These are phyloP conservation scores for Drosophila auraria DNA, from an alignment of 1,140 invertebrate genomes.

Conservation along the genomic window DNA sequence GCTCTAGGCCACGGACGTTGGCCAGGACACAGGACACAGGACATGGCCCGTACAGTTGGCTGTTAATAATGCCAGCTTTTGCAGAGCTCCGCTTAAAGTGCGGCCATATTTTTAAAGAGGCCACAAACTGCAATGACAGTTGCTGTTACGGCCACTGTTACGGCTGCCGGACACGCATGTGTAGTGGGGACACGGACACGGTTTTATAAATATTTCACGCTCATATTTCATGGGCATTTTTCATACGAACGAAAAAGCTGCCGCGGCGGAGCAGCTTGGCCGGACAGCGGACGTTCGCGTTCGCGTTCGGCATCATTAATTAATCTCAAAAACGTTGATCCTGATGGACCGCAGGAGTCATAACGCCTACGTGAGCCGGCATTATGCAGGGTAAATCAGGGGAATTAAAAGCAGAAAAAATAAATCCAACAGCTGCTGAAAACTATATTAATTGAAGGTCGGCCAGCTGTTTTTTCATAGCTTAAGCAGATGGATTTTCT, in stretches of 20 bases:
- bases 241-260: slow-evolving; percentile 27
- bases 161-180: slow-evolving; percentile 30
- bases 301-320: slow-evolving; percentile 53
- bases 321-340: slow-evolving; percentile 56
- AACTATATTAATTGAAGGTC: too few species aligned
- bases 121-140: slow-evolving; percentile 66
- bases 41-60: slow-evolving; percentile 10
- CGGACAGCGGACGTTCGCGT: neutral
- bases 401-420: neutral
- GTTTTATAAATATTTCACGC: slow-evolving; percentile 61
- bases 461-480: too few species aligned
- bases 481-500: neutral
- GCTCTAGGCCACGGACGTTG: slow-evolving; percentile 57
- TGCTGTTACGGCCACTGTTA: neutral
- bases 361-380: neutral
- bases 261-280: slow-evolving; percentile 34
- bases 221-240: slow-evolving; percentile 64
- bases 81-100: slow-evolving; percentile 41
- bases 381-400: slow-evolving; percentile 7
- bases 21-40: slow-evolving; percentile 24
- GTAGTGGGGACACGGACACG: slow-evolving; percentile 21
- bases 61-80: slow-evolving; percentile 43
- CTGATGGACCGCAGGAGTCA: slow-evolving; percentile 26
- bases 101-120: slow-evolving; percentile 53
- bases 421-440: neutral